Evolutionary conservation across 2,797 vertebrate species (phyloP), one percentile per base, ranked within the genome.

Genomic region (Muscicapa striata): DNA sequence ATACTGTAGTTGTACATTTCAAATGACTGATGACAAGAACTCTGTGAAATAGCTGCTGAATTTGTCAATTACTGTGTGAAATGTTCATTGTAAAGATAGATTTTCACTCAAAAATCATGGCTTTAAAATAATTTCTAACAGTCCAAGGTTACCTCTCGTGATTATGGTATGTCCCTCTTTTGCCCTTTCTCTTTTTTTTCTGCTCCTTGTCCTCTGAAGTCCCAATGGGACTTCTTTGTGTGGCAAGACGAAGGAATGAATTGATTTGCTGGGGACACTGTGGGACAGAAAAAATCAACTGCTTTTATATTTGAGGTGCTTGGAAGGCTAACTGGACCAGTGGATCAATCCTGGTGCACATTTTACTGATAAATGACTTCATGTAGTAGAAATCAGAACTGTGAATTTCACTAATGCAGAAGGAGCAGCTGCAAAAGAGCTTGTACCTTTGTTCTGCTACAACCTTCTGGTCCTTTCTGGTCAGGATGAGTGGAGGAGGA

Each of bases 1-100:
- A 81, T 66, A 84, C 21, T 68, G 49, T 75, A 87, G 36, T 27
- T 92, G n/a, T 87, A 20, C 43, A 91, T 84, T 85, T 92, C 89
- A 96, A 91, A 80, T 87, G 81, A 89, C 57, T 93, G 72, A 93
- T 90, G 46, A 93, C 51, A 83, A 83, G 20, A 85, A 40, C 43
- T 76, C 18, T 92, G 73, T 88, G 62, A 93, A 95, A 95, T 88
- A 91, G 52, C 51, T 78, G 55, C 43, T 76, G 79, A 87, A 91
- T 95, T 93, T 89, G 66, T 94, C 94, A 87, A 84, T 94, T 92
- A 89, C 24, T 84, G 15, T 78, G 43, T 88, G 69, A 87, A 89
- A 83, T 75, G 41, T 75, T 87, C n/a, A 45, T 70, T 66, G 29
- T 75, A 78, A 81, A 81, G 59, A 90, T 15, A 87, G 78, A 84